phyloP scores from a whole-genome alignment of 2,888 invertebrate species.

The Pseudolycoriella hygida region DNA sequence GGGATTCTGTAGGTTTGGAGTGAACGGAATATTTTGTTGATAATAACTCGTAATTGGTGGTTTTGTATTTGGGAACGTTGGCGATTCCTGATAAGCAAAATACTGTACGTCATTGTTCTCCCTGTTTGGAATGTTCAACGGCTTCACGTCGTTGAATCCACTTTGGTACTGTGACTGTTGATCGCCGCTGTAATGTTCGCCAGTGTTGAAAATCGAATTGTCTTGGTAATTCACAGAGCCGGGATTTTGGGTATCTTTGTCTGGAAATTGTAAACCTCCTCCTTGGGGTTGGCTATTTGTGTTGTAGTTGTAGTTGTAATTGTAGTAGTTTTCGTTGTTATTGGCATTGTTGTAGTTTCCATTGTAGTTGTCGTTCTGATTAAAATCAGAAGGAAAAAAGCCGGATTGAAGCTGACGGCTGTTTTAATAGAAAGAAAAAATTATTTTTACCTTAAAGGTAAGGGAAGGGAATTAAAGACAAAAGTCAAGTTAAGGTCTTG shows the following conservation, averaged over 20 bases:
- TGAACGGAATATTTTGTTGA: too few species aligned
- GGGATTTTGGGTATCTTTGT: background rate
- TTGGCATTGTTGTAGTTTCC: background rate
- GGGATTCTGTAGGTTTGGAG: background rate
- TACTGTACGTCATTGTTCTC: background rate
- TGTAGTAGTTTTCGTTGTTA: slow-evolving; percentile 3
- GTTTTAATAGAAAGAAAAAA: too few species aligned
- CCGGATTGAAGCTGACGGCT: too few species aligned
- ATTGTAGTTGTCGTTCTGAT: too few species aligned
- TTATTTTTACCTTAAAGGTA: too few species aligned
- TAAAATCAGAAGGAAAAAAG: too few species aligned
- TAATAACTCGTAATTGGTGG: background rate
- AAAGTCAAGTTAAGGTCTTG: too few species aligned
- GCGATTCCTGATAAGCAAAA: background rate
- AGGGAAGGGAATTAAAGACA: too few species aligned
- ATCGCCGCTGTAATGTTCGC: background rate
- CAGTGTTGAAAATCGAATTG: background rate
- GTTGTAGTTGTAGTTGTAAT: background rate
- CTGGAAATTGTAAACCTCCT: background rate
- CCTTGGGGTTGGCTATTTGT: background rate
- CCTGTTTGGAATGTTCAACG: background rate
- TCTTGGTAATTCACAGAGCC: background rate
- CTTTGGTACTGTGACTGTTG: background rate
- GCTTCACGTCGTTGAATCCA: background rate
- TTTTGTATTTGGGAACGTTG: background rate